Conservation (phyloP, 2,113 vertebrate species). For the Camelus dromedarius region DNA sequence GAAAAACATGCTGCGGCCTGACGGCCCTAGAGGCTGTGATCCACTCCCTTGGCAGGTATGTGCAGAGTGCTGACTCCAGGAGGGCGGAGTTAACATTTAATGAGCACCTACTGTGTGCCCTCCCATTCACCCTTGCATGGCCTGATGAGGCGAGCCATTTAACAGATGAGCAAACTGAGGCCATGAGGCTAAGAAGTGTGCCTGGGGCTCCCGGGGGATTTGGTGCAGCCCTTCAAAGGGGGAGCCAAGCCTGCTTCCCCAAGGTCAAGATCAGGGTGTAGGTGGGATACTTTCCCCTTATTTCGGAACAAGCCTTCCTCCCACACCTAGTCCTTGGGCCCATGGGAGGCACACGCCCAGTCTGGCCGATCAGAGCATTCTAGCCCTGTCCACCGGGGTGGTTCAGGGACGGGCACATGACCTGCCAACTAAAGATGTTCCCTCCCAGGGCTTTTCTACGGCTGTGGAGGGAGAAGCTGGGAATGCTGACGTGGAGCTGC, state of each 20-base stretch:
- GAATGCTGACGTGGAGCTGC: neutral
- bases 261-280: neutral
- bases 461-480: neutral
- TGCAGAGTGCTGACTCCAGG: neutral
- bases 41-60: neutral
- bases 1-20: neutral
- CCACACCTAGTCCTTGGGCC: neutral
- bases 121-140: neutral
- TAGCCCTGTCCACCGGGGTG: neutral
- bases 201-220: neutral
- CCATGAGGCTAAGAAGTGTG: too few relatives aligned
- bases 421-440: neutral
- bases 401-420: neutral
- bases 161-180: neutral
- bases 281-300: neutral
- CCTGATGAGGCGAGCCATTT: neutral
- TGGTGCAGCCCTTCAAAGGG: neutral
- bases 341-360: neutral
- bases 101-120: neutral
- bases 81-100: neutral
- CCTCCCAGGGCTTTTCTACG: neutral
- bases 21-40: accelerated
- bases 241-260: neutral
- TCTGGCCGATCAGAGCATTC: neutral
- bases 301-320: neutral